Base-by-base conservation (phyloP, 2,113 vertebrate species). In the Chitala chitala region DNA sequence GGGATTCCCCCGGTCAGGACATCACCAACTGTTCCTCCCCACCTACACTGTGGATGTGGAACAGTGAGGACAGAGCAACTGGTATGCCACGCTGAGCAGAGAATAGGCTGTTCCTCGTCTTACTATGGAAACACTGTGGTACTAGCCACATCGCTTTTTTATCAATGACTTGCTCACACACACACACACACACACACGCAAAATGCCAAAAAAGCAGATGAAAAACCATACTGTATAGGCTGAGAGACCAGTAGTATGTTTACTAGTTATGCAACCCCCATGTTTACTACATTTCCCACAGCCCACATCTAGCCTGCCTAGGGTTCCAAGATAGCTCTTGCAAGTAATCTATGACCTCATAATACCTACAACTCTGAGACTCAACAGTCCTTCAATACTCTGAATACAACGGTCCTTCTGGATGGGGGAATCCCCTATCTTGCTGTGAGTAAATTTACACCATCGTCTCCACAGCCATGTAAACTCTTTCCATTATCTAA, bases 381-480 rank as follows among this genome's bases (percentile, higher is more conserved):
- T 26, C 42, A 68, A 38, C 9, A 48, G 64, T n/a, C n/a, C n/a
- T n/a, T n/a, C n/a, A n/a, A n/a, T n/a, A n/a, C n/a, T n/a, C n/a
- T n/a, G n/a, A n/a, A n/a, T n/a, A 42, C 29, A 10, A 46, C 15
- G 53, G 44, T 12, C 53, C 7, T 55, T 55, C 53, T 55, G 53
- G 5, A 46, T 0, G 64, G 64, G 64, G 42, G 29, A 68, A 68
- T 5, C 40, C 64, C 64, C 42, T 7, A 10, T 24, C 3, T 48
- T 46, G 42, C 64, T 66, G 38, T 26, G 24, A 68, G 42, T 68
- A 68, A 68, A 68, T 46, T 38, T 68, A 22, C 12, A 22, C 40
- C 64, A 12, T 17, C 0, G 26, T 46, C 64, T 68, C 64, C 38
- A 42, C 5, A 46, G 4, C 26, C 22, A 15, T 68, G 38, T 46